Conservation (phyloP, 2,797 vertebrate species). For the Steatocranus sp. region DNA sequence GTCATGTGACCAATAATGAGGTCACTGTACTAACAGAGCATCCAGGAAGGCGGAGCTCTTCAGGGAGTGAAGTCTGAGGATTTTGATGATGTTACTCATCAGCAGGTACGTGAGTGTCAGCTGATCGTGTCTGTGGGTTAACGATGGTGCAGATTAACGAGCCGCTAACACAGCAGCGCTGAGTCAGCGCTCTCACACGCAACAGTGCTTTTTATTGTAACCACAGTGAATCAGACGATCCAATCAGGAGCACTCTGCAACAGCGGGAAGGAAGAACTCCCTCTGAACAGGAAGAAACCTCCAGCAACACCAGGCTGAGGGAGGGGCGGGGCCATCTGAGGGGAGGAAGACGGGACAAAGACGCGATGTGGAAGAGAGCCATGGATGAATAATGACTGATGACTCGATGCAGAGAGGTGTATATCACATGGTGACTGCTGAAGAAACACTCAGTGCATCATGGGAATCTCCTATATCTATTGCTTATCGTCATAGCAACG, state of each 20-base stretch:
- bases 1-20: not conserved
- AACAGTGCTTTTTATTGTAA: not conserved
- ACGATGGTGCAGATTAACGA: not conserved
- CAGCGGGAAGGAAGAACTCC: not conserved
- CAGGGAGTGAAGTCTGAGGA: not conserved
- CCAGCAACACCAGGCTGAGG: not conserved
- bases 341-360: not conserved
- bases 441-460: not conserved
- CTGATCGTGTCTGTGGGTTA: not conserved
- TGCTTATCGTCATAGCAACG: not conserved
- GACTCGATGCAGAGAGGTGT: not conserved
- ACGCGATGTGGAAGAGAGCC: not conserved
- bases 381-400: not conserved
- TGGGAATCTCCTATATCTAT: not conserved
- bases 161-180: not conserved
- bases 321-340: not conserved
- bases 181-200: not conserved
- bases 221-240: not conserved
- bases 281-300: not conserved
- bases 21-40: not conserved
- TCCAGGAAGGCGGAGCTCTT: not conserved
- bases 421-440: not conserved
- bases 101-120: not conserved
- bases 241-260: not conserved
- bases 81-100: not conserved